Evolutionary conservation across 1,140 invertebrate species (phyloP).

Genomic region (Linepithema humile): DNA sequence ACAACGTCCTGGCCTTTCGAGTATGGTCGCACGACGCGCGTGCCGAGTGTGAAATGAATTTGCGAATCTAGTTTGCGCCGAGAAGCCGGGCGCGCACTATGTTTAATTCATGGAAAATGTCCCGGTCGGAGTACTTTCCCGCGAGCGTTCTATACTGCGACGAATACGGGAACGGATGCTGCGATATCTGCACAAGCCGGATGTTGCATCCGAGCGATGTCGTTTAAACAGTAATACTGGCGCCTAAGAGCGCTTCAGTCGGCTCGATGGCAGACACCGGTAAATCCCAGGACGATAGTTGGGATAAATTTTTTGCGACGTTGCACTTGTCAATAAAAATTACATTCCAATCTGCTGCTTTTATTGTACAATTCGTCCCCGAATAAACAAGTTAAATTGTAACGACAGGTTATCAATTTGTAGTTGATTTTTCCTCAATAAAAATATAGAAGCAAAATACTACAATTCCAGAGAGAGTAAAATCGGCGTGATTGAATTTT

Average conservation of each 20-base stretch:
- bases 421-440: neutral
- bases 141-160: neutral
- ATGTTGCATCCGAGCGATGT: no score
- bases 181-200: neutral
- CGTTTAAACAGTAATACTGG: neutral
- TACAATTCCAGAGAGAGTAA: neutral
- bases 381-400: neutral
- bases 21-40: slow-evolving; percentile 26
- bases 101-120: slow-evolving; percentile 63
- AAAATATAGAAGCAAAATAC: neutral
- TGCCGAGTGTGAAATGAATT: slow-evolving; percentile 61
- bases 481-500: neutral
- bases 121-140: neutral
- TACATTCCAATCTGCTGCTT: neutral
- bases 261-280: neutral
- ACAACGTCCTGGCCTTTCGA: slow-evolving; percentile 7
- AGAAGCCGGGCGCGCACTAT: slow-evolving; percentile 14
- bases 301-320: neutral
- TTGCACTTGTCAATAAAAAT: neutral
- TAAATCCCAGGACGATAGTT: neutral
- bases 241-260: neutral
- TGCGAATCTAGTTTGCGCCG: slow-evolving; percentile 60
- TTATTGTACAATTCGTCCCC: neutral
- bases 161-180: neutral
- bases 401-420: neutral